Percentiles rank a stretch among this genome's conserved stretches.
Conservation (phyloP, 2,888 invertebrate species). For the Scaptomyza flava region DNA sequence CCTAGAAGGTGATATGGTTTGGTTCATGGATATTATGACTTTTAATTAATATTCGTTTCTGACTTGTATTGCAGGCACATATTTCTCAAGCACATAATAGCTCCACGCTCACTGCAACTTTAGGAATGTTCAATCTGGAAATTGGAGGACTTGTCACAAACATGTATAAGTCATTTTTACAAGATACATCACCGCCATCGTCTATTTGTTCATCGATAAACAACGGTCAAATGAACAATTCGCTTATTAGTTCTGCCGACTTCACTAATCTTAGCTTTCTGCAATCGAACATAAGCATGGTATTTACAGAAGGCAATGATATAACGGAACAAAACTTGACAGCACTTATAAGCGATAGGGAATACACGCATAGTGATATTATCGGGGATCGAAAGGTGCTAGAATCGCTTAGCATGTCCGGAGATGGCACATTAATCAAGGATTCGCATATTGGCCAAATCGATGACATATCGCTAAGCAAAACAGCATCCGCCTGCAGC, state of each 20-base stretch:
- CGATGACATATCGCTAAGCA: slow-evolving; percentile 82
- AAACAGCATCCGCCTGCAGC: slow-evolving; percentile 82
- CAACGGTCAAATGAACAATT: slow-evolving; percentile 82
- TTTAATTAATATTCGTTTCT: background rate
- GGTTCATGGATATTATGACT: no score
- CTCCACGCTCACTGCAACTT: slow-evolving; percentile 3
- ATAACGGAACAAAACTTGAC: slow-evolving; percentile 39
- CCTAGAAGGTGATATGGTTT: no score
- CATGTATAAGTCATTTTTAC: slow-evolving; percentile 83
- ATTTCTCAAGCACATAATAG: slow-evolving; percentile 39
- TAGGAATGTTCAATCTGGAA: slow-evolving; percentile 78
- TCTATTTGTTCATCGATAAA: slow-evolving; percentile 83
- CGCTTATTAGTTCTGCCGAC: slow-evolving; percentile 84
- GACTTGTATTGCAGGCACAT: slow-evolving; percentile 12
- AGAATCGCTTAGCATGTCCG: slow-evolving; percentile 82
- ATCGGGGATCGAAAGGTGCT: slow-evolving; percentile 82
- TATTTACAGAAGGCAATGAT: slow-evolving; percentile 20
- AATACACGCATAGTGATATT: slow-evolving; percentile 81
- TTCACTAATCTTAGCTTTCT: slow-evolving; percentile 83
- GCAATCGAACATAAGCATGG: slow-evolving; percentile 77
- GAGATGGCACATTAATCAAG: slow-evolving; percentile 82
- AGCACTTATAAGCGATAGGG: slow-evolving; percentile 14
- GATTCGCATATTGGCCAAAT: slow-evolving; percentile 83
- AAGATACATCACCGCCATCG: slow-evolving; percentile 83
- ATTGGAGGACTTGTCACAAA: slow-evolving; percentile 84